Conservation (phyloP, 2,113 vertebrate genomes). For the Gopherus evgoodei region DNA sequence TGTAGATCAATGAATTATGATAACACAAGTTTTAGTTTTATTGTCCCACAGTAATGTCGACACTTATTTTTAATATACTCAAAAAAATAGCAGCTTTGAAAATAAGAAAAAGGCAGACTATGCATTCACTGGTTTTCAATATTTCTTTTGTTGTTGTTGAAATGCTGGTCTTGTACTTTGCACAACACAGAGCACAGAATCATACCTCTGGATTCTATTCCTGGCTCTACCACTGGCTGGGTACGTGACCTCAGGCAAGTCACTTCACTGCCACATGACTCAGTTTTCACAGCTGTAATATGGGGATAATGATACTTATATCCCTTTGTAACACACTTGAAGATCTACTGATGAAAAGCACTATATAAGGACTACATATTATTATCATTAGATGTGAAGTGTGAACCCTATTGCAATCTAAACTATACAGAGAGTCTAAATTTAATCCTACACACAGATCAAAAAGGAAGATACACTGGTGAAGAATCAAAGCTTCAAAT, state of each 20-base stretch:
- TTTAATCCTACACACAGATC: not conserved
- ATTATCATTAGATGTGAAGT: too few relatives aligned
- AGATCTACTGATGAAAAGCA: too few relatives aligned
- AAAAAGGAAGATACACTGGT: not conserved
- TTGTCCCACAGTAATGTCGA: not conserved
- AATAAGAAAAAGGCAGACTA: not conserved
- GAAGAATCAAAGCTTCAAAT: not conserved
- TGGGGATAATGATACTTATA: too few relatives aligned
- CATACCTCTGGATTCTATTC: not conserved
- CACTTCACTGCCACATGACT: too few relatives aligned
- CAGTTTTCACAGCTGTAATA: too few relatives aligned
- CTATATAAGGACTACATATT: too few relatives aligned
- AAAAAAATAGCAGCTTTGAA: not conserved
- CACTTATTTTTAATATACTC: not conserved
- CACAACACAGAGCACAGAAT: not conserved
- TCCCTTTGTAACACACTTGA: too few relatives aligned
- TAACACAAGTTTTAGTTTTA: not conserved
- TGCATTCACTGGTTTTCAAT: not conserved
- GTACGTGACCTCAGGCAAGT: too few relatives aligned
- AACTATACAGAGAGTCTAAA: not conserved
- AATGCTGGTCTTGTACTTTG: accelerated
- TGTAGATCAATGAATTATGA: not conserved
- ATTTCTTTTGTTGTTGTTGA: not conserved
- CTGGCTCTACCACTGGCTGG: too few relatives aligned
- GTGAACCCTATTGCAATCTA: not conserved